Evolutionary conservation across 2,797 vertebrate genomes (phyloP).

Genomic region (Dendrocincla fuliginosa): DNA sequence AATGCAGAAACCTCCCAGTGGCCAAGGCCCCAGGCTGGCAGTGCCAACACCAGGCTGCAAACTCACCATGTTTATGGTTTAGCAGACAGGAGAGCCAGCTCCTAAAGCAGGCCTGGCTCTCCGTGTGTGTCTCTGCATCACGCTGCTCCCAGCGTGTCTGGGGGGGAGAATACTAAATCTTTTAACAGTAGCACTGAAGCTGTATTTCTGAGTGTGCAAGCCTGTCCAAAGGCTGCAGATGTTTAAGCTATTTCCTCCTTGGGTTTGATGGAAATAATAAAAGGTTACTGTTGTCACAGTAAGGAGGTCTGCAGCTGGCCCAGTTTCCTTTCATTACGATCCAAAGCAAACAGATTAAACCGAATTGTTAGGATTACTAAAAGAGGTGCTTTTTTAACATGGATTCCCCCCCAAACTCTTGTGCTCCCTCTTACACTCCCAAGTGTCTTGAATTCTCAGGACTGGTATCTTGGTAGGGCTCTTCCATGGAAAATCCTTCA

Average conservation of each 20-base stretch:
- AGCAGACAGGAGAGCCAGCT: conserved; percentile 1
- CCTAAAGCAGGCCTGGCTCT: neutral
- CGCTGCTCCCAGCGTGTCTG: conserved; percentile 42
- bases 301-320: conserved; percentile 80
- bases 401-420: conserved; percentile 2
- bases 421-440: conserved; percentile 9
- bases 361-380: conserved; percentile 66
- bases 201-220: conserved; percentile 56
- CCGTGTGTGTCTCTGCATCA: neutral
- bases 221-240: conserved; percentile 76
- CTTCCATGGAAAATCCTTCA: neutral
- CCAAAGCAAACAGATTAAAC: conserved; percentile 81
- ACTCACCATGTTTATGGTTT: neutral
- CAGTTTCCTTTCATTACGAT: conserved; percentile 78
- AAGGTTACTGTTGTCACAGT: conserved; percentile 81
- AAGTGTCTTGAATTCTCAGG: conserved; percentile 10
- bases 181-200: conserved; percentile 74
- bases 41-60: neutral
- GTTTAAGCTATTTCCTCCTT: conserved; percentile 80
- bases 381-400: conserved; percentile 65
- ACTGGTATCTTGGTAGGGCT: neutral
- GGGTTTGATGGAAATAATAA: conserved; percentile 79
- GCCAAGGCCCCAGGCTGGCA: neutral
- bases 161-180: conserved; percentile 61
- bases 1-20: neutral